Evolutionary conservation across 2,888 invertebrate species (phyloP).

Genomic region (Gymnosoma rotundatum): DNA sequence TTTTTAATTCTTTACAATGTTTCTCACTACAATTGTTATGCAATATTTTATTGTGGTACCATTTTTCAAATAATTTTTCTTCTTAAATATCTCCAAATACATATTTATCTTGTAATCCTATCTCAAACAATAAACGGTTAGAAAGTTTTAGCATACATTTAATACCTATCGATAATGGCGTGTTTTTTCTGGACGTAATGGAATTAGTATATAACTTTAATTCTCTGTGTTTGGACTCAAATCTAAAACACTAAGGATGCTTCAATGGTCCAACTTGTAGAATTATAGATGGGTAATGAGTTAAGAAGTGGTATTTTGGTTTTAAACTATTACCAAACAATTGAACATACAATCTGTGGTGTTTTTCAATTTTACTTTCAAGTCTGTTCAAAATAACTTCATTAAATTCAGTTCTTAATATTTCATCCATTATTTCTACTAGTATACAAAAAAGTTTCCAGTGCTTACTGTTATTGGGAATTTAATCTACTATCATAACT

Average conservation of each 20-base stretch:
- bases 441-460: neutral
- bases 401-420: neutral
- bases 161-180: constrained; percentile 41
- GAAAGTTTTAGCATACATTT: constrained; percentile 55
- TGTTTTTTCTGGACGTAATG: constrained; percentile 41
- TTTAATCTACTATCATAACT: constrained; percentile 53
- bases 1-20: constrained; percentile 1
- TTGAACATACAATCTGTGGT: constrained; percentile 36
- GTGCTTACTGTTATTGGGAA: neutral
- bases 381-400: neutral
- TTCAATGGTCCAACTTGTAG: constrained; percentile 49
- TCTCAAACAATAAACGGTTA: constrained; percentile 37
- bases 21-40: neutral
- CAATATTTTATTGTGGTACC: constrained; percentile 2
- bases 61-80: constrained; percentile 9
- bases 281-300: constrained; percentile 46
- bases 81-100: neutral
- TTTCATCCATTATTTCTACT: neutral
- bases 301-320: constrained; percentile 6
- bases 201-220: constrained; percentile 47
- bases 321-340: constrained; percentile 52
- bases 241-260: constrained; percentile 52
- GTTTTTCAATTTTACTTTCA: neutral
- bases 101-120: constrained; percentile 16
- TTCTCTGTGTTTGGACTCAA: constrained; percentile 50